phyloP scores from a whole-genome alignment of 2,797 vertebrate genomes.

The Tenualosa thibaudeaui region DNA sequence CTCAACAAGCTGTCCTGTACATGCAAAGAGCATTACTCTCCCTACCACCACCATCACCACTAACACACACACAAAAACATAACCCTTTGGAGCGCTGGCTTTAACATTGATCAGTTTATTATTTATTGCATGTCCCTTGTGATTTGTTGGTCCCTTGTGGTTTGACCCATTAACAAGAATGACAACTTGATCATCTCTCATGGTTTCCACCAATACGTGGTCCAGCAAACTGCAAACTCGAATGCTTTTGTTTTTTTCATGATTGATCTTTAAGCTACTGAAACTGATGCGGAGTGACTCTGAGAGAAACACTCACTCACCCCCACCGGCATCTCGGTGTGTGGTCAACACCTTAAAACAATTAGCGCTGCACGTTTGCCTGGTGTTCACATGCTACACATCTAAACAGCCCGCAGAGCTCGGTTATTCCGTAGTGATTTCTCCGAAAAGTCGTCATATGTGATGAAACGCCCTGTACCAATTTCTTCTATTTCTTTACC shows the following conservation, averaged over 20 bases:
- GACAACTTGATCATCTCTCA: background rate
- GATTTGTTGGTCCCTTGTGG: too few species aligned
- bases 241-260: slow-evolving; percentile 43
- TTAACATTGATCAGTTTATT: background rate
- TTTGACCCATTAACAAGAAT: too few species aligned
- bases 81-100: background rate
- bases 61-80: background rate
- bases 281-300: slow-evolving; percentile 18
- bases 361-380: slow-evolving; percentile 34
- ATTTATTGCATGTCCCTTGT: too few species aligned
- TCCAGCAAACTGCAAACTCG: slow-evolving; percentile 45
- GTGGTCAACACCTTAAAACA: slow-evolving; percentile 39
- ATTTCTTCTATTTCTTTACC: background rate
- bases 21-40: background rate
- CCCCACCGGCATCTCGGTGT: slow-evolving; percentile 29
- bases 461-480: background rate
- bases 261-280: slow-evolving; percentile 54
- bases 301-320: slow-evolving; percentile 27
- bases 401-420: slow-evolving; percentile 15
- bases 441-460: slow-evolving; percentile 9
- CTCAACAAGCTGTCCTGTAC: background rate
- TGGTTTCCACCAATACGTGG: background rate
- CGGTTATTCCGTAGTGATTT: background rate
- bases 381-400: slow-evolving; percentile 26
- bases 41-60: too few species aligned